These are phyloP conservation scores for Brachyopa scutellaris DNA, from an alignment of 2,888 invertebrate species.

Conservation along the genomic window DNA sequence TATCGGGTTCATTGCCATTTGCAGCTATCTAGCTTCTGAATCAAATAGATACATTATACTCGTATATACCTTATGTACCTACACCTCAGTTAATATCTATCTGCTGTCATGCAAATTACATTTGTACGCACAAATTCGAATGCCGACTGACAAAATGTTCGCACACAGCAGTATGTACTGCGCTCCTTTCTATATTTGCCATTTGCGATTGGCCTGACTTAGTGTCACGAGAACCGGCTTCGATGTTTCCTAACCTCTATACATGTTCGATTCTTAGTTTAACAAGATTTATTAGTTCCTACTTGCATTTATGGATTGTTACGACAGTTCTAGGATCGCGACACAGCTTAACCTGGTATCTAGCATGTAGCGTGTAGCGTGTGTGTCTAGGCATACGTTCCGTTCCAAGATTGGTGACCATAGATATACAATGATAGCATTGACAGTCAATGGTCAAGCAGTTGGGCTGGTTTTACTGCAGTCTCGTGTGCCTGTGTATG, in stretches of 20 bases:
- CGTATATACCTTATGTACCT: no score
- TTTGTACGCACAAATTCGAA: no score
- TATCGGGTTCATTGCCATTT: no score
- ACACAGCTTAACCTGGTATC: conserved; percentile 28
- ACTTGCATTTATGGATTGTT: conserved; percentile 64
- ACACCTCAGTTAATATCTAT: no score
- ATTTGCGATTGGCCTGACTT: neutral
- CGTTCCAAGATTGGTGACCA: conserved; percentile 60
- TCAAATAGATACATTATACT: no score
- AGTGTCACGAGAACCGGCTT: conserved; percentile 8
- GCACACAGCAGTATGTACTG: no score
- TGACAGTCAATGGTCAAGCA: conserved; percentile 68
- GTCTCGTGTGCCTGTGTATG: neutral
- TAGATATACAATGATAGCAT: conserved; percentile 58
- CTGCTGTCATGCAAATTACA: no score
- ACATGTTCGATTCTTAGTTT: neutral
- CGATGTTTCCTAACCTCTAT: neutral
- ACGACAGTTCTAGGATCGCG: conserved; percentile 64
- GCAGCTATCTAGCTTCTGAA: no score
- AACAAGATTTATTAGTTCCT: conserved; percentile 69
- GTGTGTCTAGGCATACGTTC: conserved; percentile 34
- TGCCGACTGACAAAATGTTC: no score
- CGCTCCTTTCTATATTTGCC: neutral
- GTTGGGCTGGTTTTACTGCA: conserved; percentile 44
- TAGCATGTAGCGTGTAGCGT: neutral